Base-by-base conservation (phyloP, 2,888 invertebrate species). In the Zaprionus lineosus region DNA sequence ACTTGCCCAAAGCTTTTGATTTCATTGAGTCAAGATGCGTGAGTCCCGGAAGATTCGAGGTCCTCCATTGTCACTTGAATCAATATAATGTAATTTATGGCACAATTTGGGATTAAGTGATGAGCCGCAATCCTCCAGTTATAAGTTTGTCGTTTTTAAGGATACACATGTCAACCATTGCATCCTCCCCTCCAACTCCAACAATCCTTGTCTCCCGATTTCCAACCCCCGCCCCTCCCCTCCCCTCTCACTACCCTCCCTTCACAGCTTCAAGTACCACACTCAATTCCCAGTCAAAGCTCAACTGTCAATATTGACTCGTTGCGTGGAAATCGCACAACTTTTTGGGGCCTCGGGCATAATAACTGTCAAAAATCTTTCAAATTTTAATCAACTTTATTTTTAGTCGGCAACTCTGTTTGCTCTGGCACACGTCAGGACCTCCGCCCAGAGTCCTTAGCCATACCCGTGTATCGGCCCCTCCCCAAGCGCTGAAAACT, bases 291-390 rank as follows among this genome's bases (percentile, higher is more conserved):
- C 11, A 48, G 60, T 55, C 29, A 48, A 65, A 62, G 72, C 76
- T 24, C 52, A 21, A 39, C 52, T 66, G 83, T 83, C 83, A 76
- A 79, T 78, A 78, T 78, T 78, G 83, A 74, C 83, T 60, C 60
- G 64, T 67, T 58, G 57, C 73, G 61, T 63, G 71, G 67, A 71
- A 71, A 74, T 79, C 67, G 47, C 39, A 36, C 53, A 71, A 81
- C 62, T 76, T 76, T 74, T 57, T 40, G 50, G n/a, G 44, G 55
- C 81, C 76, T 60, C 52, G 44, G 76, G 85, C 85, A 58, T 71
- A 81, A 81, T 81, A 81, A 85, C 81, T 81, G 81, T 83, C 81
- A 81, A 81, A 81, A 81, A 81, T 81, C 81, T 81, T 81, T 85
- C 74, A 79, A 83, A 81, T 81, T 81, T 81, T 81, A 81, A 81